phyloP scores from a whole-genome alignment of 92 coral and sea anemone genomes.

The Palythoa grandis region DNA sequence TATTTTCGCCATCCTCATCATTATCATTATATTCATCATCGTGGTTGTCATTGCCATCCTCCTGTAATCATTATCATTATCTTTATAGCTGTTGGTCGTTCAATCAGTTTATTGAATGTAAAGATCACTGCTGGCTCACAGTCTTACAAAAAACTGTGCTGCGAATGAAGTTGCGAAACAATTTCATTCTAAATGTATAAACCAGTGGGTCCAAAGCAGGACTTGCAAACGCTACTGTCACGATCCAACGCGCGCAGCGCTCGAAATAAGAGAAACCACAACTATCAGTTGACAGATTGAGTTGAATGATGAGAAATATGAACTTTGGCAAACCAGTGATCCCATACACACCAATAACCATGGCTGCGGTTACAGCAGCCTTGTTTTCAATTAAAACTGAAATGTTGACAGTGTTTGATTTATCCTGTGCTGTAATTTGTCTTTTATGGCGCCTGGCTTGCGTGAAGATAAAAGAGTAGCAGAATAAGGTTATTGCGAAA shows the following conservation, averaged over 20 bases:
- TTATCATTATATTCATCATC: neutral
- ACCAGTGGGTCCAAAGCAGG: neutral
- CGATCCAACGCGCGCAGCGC: conserved; percentile 14
- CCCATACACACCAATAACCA: conserved; percentile 14
- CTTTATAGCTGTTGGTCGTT: neutral
- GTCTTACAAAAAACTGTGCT: neutral
- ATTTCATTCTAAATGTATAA: conserved; percentile 21
- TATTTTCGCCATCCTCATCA: neutral
- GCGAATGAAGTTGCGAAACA: conserved; percentile 1
- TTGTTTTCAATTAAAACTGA: neutral
- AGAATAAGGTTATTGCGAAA: conserved; percentile 6
- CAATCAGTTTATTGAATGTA: neutral
- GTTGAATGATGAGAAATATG: neutral
- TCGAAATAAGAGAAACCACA: conserved; percentile 20
- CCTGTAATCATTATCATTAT: neutral
- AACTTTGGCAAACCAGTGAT: conserved; percentile 7
- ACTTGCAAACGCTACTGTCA: conserved; percentile 5
- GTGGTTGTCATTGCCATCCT: neutral
- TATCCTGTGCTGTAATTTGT: neutral
- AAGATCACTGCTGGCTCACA: neutral
- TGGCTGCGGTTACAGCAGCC: conserved; percentile 9
- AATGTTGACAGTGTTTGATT: neutral
- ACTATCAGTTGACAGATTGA: neutral
- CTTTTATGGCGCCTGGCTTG: conserved; percentile 11
- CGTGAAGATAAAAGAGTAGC: neutral